Conservation (phyloP, 1,140 invertebrate species). For the Halesus radiatus region DNA sequence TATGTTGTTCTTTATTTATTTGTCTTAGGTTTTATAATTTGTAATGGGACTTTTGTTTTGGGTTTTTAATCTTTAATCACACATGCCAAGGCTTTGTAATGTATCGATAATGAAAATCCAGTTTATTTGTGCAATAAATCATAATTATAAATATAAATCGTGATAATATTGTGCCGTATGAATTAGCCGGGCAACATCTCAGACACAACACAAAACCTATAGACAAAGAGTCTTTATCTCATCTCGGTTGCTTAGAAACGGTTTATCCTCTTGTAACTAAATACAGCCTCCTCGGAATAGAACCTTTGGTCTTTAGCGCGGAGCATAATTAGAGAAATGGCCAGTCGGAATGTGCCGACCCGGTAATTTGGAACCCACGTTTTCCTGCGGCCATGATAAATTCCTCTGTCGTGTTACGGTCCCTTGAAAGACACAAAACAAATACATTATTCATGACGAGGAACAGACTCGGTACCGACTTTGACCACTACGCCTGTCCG, state of each 20-base stretch:
- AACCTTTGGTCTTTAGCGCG: constrained; percentile 30
- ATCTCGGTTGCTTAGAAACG: constrained; percentile 2
- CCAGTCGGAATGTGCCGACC: constrained; percentile 26
- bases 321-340: constrained; percentile 35
- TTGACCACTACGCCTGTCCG: constrained; percentile 27
- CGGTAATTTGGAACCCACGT: constrained; percentile 23
- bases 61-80: too few relatives aligned
- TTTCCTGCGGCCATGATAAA: constrained; percentile 30
- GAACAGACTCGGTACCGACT: constrained; percentile 25
- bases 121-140: too few relatives aligned
- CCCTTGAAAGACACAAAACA: constrained; percentile 37
- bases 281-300: constrained; percentile 12
- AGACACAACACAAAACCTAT: neutral
- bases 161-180: neutral
- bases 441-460: constrained; percentile 39
- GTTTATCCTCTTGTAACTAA: constrained; percentile 29
- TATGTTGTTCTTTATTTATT: too few relatives aligned
- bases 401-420: constrained; percentile 32
- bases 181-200: neutral
- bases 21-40: too few relatives aligned
- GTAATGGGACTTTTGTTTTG: too few relatives aligned
- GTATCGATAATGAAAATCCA: too few relatives aligned
- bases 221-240: constrained; percentile 14
- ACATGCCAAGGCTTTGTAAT: too few relatives aligned
- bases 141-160: neutral